Evolutionary conservation across 2,888 invertebrate genomes (phyloP).

Genomic region (Cremastobaeus sp.): DNA sequence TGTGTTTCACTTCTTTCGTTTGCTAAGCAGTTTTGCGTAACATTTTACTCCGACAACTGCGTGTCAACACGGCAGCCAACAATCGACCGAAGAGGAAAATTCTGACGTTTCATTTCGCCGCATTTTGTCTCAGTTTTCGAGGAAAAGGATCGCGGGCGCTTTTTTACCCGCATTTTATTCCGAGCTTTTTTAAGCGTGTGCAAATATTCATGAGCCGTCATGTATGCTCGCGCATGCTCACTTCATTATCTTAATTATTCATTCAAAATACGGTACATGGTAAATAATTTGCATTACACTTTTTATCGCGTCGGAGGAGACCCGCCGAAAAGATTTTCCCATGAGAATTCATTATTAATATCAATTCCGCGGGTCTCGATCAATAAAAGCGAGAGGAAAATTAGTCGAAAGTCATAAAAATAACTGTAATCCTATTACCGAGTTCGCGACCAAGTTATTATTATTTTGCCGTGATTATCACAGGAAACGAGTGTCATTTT

Average conservation of each 20-base stretch:
- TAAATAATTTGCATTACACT: conserved; percentile 17
- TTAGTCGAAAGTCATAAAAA: too few relatives aligned
- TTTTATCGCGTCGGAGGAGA: neutral
- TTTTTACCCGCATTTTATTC: neutral
- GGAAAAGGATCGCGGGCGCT: neutral
- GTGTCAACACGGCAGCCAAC: conserved; percentile 11
- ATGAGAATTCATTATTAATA: too few relatives aligned
- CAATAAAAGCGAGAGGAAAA: too few relatives aligned
- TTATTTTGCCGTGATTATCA: too few relatives aligned
- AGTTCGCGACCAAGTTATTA: too few relatives aligned
- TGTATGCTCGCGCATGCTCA: conserved; percentile 11
- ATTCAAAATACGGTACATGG: conserved; percentile 7
- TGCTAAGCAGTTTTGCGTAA: conserved; percentile 21
- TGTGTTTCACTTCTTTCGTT: conserved; percentile 59
- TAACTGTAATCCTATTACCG: too few relatives aligned
- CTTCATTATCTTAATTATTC: conserved; percentile 25
- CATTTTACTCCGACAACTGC: conserved; percentile 26
- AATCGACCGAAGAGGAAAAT: conserved; percentile 1
- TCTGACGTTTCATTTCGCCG: neutral
- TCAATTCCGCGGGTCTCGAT: too few relatives aligned
- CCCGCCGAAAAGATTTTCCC: too few relatives aligned
- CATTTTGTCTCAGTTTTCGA: neutral
- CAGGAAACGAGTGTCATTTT: too few relatives aligned
- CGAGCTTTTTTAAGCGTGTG: conserved; percentile 1
- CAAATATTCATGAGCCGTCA: conserved; percentile 12